Conservation (phyloP, 2,797 vertebrate genomes). For the Chelon labrosus region DNA sequence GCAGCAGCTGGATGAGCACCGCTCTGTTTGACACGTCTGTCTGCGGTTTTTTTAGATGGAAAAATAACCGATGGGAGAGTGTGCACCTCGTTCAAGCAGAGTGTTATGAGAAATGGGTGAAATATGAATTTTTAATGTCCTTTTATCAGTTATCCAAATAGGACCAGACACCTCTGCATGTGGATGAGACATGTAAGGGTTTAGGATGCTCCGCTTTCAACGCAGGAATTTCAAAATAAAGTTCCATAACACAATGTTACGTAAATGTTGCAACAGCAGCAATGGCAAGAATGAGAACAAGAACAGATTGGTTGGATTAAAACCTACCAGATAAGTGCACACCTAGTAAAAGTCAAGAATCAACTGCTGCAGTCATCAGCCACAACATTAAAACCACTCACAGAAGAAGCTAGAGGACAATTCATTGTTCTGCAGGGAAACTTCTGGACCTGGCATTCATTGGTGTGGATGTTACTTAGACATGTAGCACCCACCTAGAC, state of each 20-base stretch:
- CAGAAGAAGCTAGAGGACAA: too few relatives aligned
- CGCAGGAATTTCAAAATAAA: not conserved
- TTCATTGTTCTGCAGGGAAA: too few relatives aligned
- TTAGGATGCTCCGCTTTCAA: not conserved
- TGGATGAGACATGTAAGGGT: not conserved
- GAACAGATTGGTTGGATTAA: too few relatives aligned
- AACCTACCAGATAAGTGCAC: too few relatives aligned
- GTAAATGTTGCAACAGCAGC: not conserved
- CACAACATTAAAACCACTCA: too few relatives aligned
- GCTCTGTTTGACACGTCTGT: constrained; percentile 12
- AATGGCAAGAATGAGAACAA: too few relatives aligned
- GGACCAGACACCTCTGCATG: too few relatives aligned
- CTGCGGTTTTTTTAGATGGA: not conserved
- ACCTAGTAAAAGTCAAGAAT: too few relatives aligned
- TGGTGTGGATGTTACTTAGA: too few relatives aligned
- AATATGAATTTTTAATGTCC: constrained; percentile 1
- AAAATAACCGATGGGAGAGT: not conserved
- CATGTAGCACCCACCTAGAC: too few relatives aligned
- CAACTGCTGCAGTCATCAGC: too few relatives aligned
- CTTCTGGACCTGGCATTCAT: too few relatives aligned
- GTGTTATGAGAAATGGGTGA: not conserved
- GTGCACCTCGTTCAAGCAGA: not conserved
- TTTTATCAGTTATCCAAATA: not conserved
- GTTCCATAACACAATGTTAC: not conserved
- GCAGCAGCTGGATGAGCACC: constrained; percentile 30